Evolutionary conservation across 2,797 vertebrate species (phyloP), one percentile per base, ranked within the genome.

Genomic region (Neosilurus hyrtlii): DNA sequence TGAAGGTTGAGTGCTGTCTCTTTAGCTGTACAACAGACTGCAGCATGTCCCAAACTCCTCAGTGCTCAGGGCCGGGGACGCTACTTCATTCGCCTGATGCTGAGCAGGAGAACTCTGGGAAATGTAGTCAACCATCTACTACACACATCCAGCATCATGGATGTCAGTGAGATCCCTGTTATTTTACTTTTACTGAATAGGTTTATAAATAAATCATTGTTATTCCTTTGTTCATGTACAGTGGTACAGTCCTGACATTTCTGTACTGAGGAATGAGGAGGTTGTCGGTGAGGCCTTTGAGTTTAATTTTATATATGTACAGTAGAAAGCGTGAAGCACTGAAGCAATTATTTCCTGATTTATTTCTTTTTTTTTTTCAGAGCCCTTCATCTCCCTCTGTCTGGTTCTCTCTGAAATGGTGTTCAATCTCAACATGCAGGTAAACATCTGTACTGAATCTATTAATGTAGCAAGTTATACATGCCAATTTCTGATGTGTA

Each of bases 341-440:
- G 9, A 24, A 24, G 30, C 22, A 2, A 8, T 63, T 26, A 15
- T 9, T n/a, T 61, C 62, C 8, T 73, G 57, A 9, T 7, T n/a
- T 0, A 15, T 74, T 24, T 9, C 54, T 7, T 61, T 83, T 24
- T 30, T 14, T 77, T n/a, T 63, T 72, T 37, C 89, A 96, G 95
- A 95, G 86, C 94, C 95, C 0, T 96, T 96, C 87, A 91, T 95
- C 88, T 96, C 95, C 0, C 90, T 95, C 87, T 91, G 96, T 85
- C 89, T 95, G 83, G 92, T 95, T 85, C 89, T 95, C 79, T 93
- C 94, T 71, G 93, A 96, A 90, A 94, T 90, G 87, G 93, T 94
- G 82, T 96, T 96, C 87, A 93, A 92, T 84, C 90, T 96, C 87
- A 91, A 95, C 87, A 91, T 95, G 88, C 90, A 95, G 94, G 96